Percentiles rank a stretch among this genome's conserved stretches.
Conservation (phyloP, 2,797 vertebrate genomes). For the Pitangus sulphuratus region DNA sequence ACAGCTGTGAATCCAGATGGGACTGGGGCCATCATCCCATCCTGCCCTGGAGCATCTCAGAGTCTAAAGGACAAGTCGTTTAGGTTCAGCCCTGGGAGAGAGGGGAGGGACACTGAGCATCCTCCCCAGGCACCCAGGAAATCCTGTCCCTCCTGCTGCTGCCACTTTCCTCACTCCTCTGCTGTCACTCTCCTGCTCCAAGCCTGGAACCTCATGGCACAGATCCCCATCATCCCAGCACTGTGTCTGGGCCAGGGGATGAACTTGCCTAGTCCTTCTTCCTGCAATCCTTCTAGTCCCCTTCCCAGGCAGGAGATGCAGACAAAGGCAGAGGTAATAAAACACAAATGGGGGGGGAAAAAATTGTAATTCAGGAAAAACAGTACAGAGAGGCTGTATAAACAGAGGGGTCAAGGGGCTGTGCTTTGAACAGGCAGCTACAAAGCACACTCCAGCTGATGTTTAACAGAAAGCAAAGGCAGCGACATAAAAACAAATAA, state of each 20-base stretch:
- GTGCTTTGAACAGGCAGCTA: conserved; percentile 26
- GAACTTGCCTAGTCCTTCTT: neutral
- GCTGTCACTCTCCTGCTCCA: neutral
- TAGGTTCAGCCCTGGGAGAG: neutral
- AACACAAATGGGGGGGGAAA: neutral
- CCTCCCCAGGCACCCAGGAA: neutral
- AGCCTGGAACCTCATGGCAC: neutral
- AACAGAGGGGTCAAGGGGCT: neutral
- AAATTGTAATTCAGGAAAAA: neutral
- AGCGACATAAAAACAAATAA: conserved; percentile 2
- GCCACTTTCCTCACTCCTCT: rapidly evolving
- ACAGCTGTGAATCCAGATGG: neutral
- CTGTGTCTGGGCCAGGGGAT: neutral
- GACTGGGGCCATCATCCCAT: neutral
- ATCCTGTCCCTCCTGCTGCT: neutral
- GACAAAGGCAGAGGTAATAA: neutral
- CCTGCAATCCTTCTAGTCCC: neutral
- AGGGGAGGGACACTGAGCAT: neutral
- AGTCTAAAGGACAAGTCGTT: neutral
- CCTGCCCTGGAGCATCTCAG: neutral
- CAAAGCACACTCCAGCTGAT: neutral
- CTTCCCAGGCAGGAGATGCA: neutral
- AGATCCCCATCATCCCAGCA: neutral
- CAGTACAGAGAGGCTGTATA: neutral
- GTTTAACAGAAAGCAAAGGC: conserved; percentile 16